Evolutionary conservation across 2,888 invertebrate genomes (phyloP).

Genomic region (Tinea trinotella): DNA sequence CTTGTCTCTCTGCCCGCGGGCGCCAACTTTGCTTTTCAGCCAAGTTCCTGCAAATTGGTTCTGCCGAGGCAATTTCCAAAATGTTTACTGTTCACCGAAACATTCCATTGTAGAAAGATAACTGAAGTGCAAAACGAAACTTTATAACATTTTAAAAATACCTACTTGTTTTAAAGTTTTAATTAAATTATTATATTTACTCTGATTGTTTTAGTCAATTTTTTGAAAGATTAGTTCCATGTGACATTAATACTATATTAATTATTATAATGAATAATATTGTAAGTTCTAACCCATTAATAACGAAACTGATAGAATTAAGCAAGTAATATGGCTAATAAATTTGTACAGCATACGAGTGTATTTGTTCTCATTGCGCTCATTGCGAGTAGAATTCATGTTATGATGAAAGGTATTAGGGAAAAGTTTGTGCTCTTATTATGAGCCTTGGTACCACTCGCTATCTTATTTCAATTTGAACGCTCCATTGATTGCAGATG

Average conservation of each 20-base stretch:
- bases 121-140: constrained; percentile 5
- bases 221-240: neutral
- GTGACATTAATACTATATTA: too few species aligned
- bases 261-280: too few species aligned
- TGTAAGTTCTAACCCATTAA: too few species aligned
- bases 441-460: constrained; percentile 53
- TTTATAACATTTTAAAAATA: constrained; percentile 4
- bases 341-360: constrained; percentile 1
- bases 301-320: too few species aligned
- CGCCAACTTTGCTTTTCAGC: constrained; percentile 22
- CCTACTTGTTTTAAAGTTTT: neutral
- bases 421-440: constrained; percentile 38
- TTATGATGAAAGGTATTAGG: constrained; percentile 24
- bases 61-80: constrained; percentile 28
- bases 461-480: constrained; percentile 70
- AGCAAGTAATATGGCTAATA: neutral
- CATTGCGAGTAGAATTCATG: neutral
- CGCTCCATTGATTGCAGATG: constrained; percentile 71
- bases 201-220: neutral
- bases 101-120: constrained; percentile 19
- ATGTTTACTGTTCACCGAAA: constrained; percentile 19
- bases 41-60: constrained; percentile 47
- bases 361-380: neutral
- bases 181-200: constrained; percentile 7
- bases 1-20: constrained; percentile 37